Evolutionary conservation across 2,888 invertebrate species (phyloP).

Genomic region (Cosmia pyralina): DNA sequence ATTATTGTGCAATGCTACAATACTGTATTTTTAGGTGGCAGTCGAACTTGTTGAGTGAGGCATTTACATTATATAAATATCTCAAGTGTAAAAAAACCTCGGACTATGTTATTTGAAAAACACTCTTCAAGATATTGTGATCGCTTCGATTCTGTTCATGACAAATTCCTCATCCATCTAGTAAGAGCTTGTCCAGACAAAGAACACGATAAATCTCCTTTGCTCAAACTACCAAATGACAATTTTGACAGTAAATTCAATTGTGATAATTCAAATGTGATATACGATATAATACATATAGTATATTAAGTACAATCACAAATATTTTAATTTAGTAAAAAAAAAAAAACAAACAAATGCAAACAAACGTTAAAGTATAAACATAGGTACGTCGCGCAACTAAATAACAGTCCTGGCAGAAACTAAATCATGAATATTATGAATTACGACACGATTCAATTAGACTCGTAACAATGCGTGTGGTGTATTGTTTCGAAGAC

Average conservation of each 20-base stretch:
- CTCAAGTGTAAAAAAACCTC: not conserved
- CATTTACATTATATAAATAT: not conserved
- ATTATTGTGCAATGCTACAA: conserved; percentile 42
- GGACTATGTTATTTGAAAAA: not conserved
- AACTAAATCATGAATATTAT: conserved; percentile 32
- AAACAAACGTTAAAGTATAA: conserved; percentile 65
- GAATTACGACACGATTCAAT: conserved; percentile 8
- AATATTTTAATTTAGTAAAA: too few relatives aligned
- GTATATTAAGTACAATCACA: too few relatives aligned
- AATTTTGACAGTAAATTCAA: too few relatives aligned
- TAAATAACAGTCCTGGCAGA: conserved; percentile 61
- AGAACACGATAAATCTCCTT: too few relatives aligned
- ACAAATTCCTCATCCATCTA: too few relatives aligned
- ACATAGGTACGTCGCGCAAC: conserved; percentile 65
- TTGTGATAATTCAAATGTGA: too few relatives aligned
- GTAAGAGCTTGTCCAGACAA: too few relatives aligned
- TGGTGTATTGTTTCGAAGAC: conserved; percentile 34
- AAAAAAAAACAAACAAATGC: conserved; percentile 23
- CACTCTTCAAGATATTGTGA: too few relatives aligned
- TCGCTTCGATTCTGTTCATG: too few relatives aligned
- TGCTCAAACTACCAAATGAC: too few relatives aligned
- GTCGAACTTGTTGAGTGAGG: conserved; percentile 13
- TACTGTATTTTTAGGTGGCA: conserved; percentile 36
- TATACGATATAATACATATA: too few relatives aligned
- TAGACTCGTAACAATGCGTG: conserved; percentile 28